phyloP scores from a whole-genome alignment of 2,113 vertebrate genomes.

The Polypterus bichir region DNA sequence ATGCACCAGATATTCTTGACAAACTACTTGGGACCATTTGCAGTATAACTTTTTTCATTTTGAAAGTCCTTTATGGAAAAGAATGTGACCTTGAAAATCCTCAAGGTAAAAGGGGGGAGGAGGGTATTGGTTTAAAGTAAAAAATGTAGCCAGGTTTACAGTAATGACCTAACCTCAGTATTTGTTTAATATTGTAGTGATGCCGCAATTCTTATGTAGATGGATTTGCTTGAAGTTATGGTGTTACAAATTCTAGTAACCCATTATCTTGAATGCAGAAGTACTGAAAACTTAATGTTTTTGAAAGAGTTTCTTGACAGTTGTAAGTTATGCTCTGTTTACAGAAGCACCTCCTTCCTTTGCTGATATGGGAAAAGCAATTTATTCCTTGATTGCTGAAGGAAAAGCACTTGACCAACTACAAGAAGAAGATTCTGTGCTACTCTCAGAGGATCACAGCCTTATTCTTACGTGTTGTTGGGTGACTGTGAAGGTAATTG shows the following conservation, averaged over 20 bases:
- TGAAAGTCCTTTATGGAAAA: slow-evolving; percentile 55
- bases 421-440: slow-evolving; percentile 44
- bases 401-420: slow-evolving; percentile 31
- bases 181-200: too few species aligned
- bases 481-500: slow-evolving; percentile 73
- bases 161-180: too few species aligned
- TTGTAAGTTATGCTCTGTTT: not conserved
- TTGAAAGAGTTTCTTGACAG: not conserved
- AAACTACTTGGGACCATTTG: slow-evolving; percentile 34
- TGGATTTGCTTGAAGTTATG: too few species aligned
- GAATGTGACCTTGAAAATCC: slow-evolving; percentile 21
- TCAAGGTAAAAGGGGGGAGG: slow-evolving; percentile 32
- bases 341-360: slow-evolving; percentile 66
- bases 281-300: too few species aligned
- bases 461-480: slow-evolving; percentile 81
- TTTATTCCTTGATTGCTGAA: slow-evolving; percentile 55
- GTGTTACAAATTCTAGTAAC: too few species aligned
- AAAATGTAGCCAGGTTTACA: too few species aligned
- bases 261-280: too few species aligned
- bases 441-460: slow-evolving; percentile 72
- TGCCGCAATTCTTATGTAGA: too few species aligned
- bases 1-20: slow-evolving; percentile 37
- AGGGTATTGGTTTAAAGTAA: too few species aligned
- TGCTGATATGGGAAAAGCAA: slow-evolving; percentile 77
- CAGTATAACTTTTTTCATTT: slow-evolving; percentile 53